Evolutionary conservation across 2,888 invertebrate species (phyloP).

Genomic region (Tipula helvola): DNA sequence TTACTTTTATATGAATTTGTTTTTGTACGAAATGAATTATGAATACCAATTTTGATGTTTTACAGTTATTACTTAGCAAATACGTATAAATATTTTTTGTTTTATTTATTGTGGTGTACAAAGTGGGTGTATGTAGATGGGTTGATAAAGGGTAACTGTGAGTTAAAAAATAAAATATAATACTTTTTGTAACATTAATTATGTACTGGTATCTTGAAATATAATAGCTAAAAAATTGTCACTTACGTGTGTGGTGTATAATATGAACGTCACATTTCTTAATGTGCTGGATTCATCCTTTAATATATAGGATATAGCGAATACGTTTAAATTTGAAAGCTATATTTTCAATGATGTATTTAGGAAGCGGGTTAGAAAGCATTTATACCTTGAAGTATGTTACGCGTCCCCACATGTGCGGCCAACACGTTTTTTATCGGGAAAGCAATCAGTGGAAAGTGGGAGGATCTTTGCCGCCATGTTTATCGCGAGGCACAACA

Average conservation of each 20-base stretch:
- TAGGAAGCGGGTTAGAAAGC: too few species aligned
- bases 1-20: neutral
- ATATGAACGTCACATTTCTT: too few species aligned
- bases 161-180: neutral
- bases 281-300: too few species aligned
- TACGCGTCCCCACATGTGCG: too few species aligned
- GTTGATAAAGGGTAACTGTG: neutral
- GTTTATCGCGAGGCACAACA: too few species aligned
- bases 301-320: too few species aligned
- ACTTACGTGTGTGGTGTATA: neutral
- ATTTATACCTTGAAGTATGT: too few species aligned
- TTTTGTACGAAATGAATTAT: neutral
- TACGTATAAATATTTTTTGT: neutral
- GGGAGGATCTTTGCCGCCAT: too few species aligned
- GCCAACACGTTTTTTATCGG: too few species aligned
- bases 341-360: too few species aligned
- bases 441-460: too few species aligned
- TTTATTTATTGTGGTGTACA: neutral
- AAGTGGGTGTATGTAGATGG: neutral
- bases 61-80: neutral
- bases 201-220: neutral
- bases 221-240: neutral
- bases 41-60: neutral
- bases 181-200: neutral
- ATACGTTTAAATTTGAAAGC: too few species aligned